A percentile compares a stretch with the other conserved stretches of the same genome.
Evolutionary conservation across 2,113 vertebrate genomes (phyloP).

Genomic region (Erpornis zantholeuca): DNA sequence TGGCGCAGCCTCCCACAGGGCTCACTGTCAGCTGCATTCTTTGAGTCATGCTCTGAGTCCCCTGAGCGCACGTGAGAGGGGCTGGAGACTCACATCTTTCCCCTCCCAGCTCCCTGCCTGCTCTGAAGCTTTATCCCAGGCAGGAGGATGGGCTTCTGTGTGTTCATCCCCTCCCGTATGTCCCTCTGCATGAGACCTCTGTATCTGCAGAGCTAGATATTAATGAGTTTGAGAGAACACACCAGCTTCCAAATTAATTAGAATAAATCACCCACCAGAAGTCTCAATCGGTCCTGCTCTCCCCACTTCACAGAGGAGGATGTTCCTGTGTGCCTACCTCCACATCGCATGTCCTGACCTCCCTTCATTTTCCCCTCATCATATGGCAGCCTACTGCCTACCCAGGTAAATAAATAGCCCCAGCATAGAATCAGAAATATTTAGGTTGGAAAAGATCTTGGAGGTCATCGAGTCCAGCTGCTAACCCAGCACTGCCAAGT

Average conservation of each 20-base stretch:
- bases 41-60: fast-evolving
- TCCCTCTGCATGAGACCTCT: neutral
- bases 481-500: neutral
- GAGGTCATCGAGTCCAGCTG: fast-evolving
- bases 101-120: neutral
- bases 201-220: neutral
- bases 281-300: neutral
- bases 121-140: neutral
- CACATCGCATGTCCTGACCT: fast-evolving
- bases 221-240: neutral
- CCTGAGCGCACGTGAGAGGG: fast-evolving
- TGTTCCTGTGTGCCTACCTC: neutral
- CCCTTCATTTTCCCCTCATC: neutral
- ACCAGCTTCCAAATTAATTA: neutral
- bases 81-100: neutral
- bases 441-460: neutral
- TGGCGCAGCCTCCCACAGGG: neutral
- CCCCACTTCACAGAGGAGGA: neutral
- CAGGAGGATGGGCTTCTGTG: neutral
- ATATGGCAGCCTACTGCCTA: neutral
- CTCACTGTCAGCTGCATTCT: fast-evolving
- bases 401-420: neutral
- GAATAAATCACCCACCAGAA: neutral
- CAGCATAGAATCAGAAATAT: neutral
- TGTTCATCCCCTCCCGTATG: neutral